Evolutionary conservation across 1,140 invertebrate species (phyloP).

Genomic region (Laupala kohalensis): DNA sequence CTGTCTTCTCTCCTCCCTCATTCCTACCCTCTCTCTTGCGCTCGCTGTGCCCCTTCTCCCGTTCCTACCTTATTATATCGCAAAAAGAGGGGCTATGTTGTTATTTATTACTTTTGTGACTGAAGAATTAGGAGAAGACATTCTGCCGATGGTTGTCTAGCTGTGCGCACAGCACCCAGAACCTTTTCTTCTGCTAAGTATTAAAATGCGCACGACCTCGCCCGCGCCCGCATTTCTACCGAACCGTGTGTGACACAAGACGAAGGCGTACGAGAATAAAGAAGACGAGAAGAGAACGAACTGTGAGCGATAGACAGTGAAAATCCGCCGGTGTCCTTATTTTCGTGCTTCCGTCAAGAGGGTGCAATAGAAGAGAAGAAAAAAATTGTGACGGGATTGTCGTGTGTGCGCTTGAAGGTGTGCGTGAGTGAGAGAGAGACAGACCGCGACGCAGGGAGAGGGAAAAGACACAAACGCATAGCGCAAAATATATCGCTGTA

Average conservation of each 20-base stretch:
- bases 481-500: background rate
- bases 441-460: background rate
- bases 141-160: background rate
- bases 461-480: background rate
- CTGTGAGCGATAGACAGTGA: background rate
- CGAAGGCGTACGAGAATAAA: background rate
- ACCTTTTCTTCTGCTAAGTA: background rate
- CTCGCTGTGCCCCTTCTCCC: background rate
- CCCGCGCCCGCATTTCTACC: background rate
- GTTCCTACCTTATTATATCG: background rate
- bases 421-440: background rate
- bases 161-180: background rate
- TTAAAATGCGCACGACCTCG: background rate
- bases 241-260: background rate
- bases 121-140: background rate
- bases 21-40: constrained; percentile 1
- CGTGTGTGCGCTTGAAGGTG: background rate
- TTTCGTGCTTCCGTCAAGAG: background rate
- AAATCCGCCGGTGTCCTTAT: background rate
- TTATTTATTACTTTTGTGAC: constrained; percentile 14
- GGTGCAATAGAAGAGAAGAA: constrained; percentile 1
- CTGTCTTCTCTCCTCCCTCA: no score
- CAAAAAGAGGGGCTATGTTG: background rate
- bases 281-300: background rate
- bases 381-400: background rate